Base-by-base conservation (phyloP, 2,888 invertebrate species). In the Conomelus anceps region DNA sequence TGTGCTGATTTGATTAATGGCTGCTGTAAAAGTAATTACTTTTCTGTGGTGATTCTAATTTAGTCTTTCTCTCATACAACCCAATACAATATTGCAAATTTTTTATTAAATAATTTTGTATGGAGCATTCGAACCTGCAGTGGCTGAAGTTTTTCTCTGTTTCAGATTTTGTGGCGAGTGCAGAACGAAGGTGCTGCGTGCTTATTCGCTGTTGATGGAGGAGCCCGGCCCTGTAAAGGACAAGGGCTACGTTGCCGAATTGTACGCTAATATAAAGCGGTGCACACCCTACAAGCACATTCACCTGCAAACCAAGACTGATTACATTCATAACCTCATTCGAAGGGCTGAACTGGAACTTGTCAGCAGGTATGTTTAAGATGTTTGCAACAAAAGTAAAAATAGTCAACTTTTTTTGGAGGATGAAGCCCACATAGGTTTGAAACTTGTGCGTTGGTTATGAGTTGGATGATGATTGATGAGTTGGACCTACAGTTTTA, bases 311-410 rank as follows among this genome's bases (percentile, higher is more conserved):
- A 96, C 97, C 86, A 97, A 97, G 94, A 97, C 97, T 92, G 97
- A 98, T 92, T 98, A 97, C 93, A 97, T 99, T 92, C 96, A 96
- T 92, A 96, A 96, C 91, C 95, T 99, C 89, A 98, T 99, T 92
- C 96, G 96, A 89, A 95, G 98, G 92, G 98, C 98, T 22, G 98
- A 98, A 93, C 98, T 98, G 11, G 98, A 98, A 93, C 94, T 98
- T 87, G 95, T 97, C 91, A 98, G 98, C 93, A 90, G 90, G 90
- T 90, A 85, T 13, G 63, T 3, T n/a, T 34, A 17, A 63, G 3
- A n/a, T n/a, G n/a, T n/a, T n/a, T n/a, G n/a, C n/a, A n/a, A n/a
- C n/a, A n/a, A n/a, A n/a, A n/a, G n/a, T n/a, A n/a, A n/a, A n/a
- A n/a, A n/a, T n/a, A n/a, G 41, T 17, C 41, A 13, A 41, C 41